Evolutionary conservation across 2,888 invertebrate species (phyloP), one percentile per base, ranked within the genome.

Genomic region (Hesperia comma): DNA sequence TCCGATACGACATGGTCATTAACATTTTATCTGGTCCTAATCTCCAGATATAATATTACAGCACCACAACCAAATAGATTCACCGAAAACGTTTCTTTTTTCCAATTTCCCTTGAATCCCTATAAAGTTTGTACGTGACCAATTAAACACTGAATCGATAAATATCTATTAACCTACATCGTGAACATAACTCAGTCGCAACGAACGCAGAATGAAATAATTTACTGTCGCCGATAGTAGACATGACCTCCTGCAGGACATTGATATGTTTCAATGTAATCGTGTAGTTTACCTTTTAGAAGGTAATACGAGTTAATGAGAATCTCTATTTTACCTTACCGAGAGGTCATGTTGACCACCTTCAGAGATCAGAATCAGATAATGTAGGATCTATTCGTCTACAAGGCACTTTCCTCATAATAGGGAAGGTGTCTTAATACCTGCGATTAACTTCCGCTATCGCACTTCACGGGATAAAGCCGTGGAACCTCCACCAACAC

Each of bases 201-300:
- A 51, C 8, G 19, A 2, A 49, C 19, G n/a, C 10, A 10, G 49
- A 64, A 53, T 58, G 6, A 41, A 19, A 53, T 53, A 32, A 58
- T 58, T 53, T 51, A 64, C n/a, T 32, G 58, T 4, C 43, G 49
- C 40, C 43, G 63, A 63, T 57, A 63, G 40, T 26, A 49, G 26
- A 37, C 56, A 7, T 12, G 58, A 66, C 64, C 64, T 58, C 53
- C 2, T 15, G n/a, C 63, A 41, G 51, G 51, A 66, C 60, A 58
- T 58, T 66, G 58, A 63, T 63, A 51, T 40, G 58, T 60, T 51
- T 64, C 53, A 64, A 64, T 64, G 58, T 10, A 51, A 64, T 21
- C 43, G 19, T 32, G 43, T 33, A 43, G 64, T 60, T 66, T 60
- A 66, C 64, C 64, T 66, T 58, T 14, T 41, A 53, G 58, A 58